phyloP scores from a whole-genome alignment of 2,113 vertebrate genomes.

The Aythya baeri region DNA sequence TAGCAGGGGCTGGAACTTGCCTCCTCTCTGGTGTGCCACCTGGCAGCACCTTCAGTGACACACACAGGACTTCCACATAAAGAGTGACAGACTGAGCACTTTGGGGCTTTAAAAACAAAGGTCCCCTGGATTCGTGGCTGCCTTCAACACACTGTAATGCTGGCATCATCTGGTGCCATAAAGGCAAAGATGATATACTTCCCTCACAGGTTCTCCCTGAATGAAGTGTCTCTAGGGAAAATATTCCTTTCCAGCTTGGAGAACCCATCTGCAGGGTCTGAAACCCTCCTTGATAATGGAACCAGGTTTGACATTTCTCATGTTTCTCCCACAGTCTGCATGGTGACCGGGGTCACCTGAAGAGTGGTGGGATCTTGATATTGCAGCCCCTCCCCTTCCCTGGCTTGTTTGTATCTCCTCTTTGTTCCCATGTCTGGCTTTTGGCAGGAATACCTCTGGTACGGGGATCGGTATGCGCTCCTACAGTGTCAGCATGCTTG shows the following conservation, averaged over 20 bases:
- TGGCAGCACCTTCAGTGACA: not conserved
- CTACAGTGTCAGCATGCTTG: not conserved
- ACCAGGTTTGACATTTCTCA: not conserved
- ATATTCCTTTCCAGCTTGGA: not conserved
- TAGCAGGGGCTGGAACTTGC: not conserved
- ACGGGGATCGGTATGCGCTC: not conserved
- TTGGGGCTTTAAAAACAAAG: not conserved
- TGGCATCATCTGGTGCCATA: not conserved
- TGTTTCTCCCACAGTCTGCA: not conserved
- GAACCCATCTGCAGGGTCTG: not conserved
- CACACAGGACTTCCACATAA: not conserved
- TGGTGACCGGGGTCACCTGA: not conserved
- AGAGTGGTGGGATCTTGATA: not conserved
- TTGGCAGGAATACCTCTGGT: not conserved
- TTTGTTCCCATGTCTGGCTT: not conserved
- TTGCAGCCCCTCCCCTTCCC: not conserved
- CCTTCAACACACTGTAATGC: not conserved
- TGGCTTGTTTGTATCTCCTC: not conserved
- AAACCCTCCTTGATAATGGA: not conserved
- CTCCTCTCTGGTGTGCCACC: accelerated
- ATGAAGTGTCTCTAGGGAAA: not conserved
- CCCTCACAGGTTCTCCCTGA: not conserved
- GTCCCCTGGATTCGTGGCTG: not conserved
- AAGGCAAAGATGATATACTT: not conserved
- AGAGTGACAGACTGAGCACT: not conserved